phyloP scores from a whole-genome alignment of 2,888 invertebrate genomes.

The Rugalucina vietnamica region DNA sequence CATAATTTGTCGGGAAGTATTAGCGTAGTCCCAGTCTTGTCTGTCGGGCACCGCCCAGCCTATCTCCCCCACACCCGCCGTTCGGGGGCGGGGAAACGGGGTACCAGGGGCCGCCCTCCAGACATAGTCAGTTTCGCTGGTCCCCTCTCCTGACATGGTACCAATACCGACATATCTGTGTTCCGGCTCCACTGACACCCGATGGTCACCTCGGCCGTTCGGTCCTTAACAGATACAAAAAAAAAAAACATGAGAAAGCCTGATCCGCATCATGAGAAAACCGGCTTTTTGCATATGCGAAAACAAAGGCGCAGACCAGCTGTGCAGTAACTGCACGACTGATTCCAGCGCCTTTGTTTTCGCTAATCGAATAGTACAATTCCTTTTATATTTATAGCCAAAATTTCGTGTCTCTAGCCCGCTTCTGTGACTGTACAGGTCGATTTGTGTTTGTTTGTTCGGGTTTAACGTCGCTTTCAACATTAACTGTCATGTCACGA shows the following conservation, averaged over 20 bases:
- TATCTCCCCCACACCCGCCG: slow-evolving; percentile 73
- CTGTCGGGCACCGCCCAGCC: slow-evolving; percentile 76
- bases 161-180: slow-evolving; percentile 76
- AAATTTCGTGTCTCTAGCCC: no score
- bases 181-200: slow-evolving; percentile 71
- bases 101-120: slow-evolving; percentile 75
- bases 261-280: no score
- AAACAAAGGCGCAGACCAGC: no score
- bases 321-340: no score
- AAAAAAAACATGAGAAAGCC: neutral
- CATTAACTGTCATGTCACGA: no score
- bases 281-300: no score
- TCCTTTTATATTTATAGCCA: no score
- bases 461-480: no score
- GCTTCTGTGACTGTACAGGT: no score
- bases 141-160: slow-evolving; percentile 73
- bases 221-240: slow-evolving; percentile 72
- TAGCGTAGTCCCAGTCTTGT: slow-evolving; percentile 66
- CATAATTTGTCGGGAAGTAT: slow-evolving; percentile 74
- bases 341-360: no score
- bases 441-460: no score
- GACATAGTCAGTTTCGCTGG: slow-evolving; percentile 75
- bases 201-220: slow-evolving; percentile 73
- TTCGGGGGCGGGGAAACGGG: slow-evolving; percentile 72
- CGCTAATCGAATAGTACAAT: no score